Conservation (phyloP, 2,113 vertebrate species). For the Typhlomys cinereus region DNA sequence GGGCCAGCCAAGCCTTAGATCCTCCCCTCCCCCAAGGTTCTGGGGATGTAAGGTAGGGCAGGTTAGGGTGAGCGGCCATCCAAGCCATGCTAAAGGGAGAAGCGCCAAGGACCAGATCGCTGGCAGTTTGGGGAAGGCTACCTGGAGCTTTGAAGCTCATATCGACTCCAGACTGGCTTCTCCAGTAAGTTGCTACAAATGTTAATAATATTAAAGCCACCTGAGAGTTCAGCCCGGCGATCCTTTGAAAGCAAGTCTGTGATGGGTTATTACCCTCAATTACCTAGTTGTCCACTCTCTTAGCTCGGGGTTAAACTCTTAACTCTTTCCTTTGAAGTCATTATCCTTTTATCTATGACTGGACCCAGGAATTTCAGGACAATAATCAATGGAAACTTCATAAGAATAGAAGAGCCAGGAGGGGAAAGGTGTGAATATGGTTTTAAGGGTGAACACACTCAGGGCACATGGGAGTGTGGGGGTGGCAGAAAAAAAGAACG, state of each 20-base stretch:
- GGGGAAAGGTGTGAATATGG: conserved; percentile 90
- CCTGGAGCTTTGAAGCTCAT: conserved; percentile 87
- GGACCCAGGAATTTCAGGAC: conserved; percentile 97
- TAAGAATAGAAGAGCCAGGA: conserved; percentile 89
- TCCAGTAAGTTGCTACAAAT: conserved; percentile 91
- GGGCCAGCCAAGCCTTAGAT: conserved; percentile 73
- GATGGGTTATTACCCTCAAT: conserved; percentile 98
- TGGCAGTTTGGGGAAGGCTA: conserved; percentile 82
- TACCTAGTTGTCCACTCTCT: conserved; percentile 96
- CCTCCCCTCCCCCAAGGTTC: conserved; percentile 68
- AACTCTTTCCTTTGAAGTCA: conserved; percentile 97
- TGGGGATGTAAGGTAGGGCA: conserved; percentile 72
- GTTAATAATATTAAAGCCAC: conserved; percentile 98
- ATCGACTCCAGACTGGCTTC: conserved; percentile 86
- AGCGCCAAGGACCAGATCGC: conserved; percentile 73
- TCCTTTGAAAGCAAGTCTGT: conserved; percentile 91
- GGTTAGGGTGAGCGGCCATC: neutral
- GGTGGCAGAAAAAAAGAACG: neutral
- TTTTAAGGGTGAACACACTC: conserved; percentile 72
- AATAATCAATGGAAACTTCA: conserved; percentile 96
- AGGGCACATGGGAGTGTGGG: conserved; percentile 14
- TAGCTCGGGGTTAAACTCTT: conserved; percentile 98
- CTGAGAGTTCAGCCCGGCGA: conserved; percentile 88
- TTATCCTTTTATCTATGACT: conserved; percentile 99
- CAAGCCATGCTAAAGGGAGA: conserved; percentile 72